These are phyloP conservation scores for Gracilinanus agilis DNA, from an alignment of 2,113 vertebrate species.

Conservation along the genomic window DNA sequence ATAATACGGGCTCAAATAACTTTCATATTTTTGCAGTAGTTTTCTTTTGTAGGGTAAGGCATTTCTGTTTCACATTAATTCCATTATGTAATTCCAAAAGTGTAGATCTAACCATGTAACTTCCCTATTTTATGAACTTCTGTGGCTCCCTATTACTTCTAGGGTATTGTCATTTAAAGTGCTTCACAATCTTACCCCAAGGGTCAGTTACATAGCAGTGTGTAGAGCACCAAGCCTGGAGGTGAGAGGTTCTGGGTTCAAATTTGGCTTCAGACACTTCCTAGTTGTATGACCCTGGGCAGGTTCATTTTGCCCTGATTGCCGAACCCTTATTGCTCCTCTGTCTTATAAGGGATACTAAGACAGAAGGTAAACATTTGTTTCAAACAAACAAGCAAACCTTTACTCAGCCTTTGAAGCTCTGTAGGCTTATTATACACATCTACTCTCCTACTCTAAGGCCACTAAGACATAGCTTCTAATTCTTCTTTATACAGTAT, in stretches of 20 bases:
- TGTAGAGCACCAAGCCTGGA: too few relatives aligned
- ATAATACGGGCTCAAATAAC: constrained; percentile 24
- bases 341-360: too few relatives aligned
- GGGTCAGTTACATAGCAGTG: too few relatives aligned
- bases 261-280: too few relatives aligned
- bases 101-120: background rate
- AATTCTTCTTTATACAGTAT: background rate
- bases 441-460: background rate
- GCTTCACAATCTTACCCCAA: background rate
- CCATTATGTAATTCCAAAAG: background rate
- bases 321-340: too few relatives aligned
- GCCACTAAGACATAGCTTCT: background rate
- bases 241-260: too few relatives aligned
- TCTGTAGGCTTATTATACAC: background rate
- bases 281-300: too few relatives aligned
- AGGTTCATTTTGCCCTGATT: too few relatives aligned
- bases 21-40: constrained; percentile 12
- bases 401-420: background rate
- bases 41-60: constrained; percentile 2
- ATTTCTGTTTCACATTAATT: background rate
- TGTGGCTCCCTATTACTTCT: background rate
- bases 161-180: background rate
- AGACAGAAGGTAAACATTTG: too few relatives aligned
- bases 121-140: background rate
- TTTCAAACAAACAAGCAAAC: too few relatives aligned